phyloP scores from a whole-genome alignment of 1,140 invertebrate genomes.

The Oreohelix idahoensis region DNA sequence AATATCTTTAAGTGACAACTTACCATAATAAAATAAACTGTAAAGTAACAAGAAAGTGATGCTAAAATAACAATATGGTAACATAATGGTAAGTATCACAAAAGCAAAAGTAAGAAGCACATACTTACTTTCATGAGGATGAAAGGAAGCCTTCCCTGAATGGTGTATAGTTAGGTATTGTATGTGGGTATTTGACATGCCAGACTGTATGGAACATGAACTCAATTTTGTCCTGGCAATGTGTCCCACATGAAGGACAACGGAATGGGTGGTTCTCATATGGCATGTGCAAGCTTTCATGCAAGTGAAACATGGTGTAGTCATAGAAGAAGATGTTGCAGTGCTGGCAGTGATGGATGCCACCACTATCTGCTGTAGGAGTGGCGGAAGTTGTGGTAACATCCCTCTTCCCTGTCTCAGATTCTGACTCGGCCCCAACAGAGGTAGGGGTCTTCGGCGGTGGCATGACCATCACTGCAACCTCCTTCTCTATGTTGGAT shows the following conservation, averaged over 20 bases:
- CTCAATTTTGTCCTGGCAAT: slow-evolving; percentile 68
- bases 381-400: slow-evolving; percentile 62
- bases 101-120: neutral
- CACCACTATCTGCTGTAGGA: slow-evolving; percentile 57
- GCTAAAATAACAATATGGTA: no score
- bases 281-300: slow-evolving; percentile 66
- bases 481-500: slow-evolving; percentile 44
- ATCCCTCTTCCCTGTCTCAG: slow-evolving; percentile 46
- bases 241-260: slow-evolving; percentile 65
- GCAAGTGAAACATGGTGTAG: slow-evolving; percentile 68
- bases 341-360: slow-evolving; percentile 66
- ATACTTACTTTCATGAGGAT: slow-evolving; percentile 39
- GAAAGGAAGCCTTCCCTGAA: slow-evolving; percentile 62
- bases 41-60: neutral
- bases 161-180: slow-evolving; percentile 66
- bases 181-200: slow-evolving; percentile 69
- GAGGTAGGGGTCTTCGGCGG: no score
- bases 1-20: no score
- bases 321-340: slow-evolving; percentile 69
- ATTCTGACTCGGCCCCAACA: slow-evolving; percentile 17
- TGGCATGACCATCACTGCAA: slow-evolving; percentile 42
- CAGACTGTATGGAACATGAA: slow-evolving; percentile 70
- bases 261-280: slow-evolving; percentile 61
- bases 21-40: no score
- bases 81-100: no score